Base-by-base conservation (phyloP, 1,140 invertebrate genomes). In the Helicoverpa armigera region DNA sequence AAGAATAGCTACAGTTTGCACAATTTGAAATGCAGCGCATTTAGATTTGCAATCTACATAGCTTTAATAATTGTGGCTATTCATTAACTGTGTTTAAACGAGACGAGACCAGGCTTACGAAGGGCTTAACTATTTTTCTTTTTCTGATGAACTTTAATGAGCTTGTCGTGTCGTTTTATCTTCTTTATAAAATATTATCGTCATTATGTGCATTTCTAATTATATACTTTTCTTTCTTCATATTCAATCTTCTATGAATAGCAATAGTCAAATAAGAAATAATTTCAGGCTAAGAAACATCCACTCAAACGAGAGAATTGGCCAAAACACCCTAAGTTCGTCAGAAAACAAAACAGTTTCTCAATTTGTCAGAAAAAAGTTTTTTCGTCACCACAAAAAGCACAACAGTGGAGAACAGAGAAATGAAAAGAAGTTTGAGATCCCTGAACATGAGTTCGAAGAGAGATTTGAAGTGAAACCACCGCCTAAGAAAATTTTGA, bases 361-460 rank as follows among this genome's bases (percentile, higher is more conserved):
- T 3, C 72, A 85, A 54, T 79, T 80, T 9, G 87, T 81, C 7
- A 82, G 86, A 72, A 92, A 91, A 87, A 93, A 91, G 74, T 91
- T 91, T 90, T 91, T 90, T 89, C 92, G 92, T 74, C 92, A 94
- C 83, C 90, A 92, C 81, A 93, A 94, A 69, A 92, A 90, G 60
- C 83, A 89, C 35, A 84, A 81, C 53, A 88, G 78, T 54, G 83
- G 78, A 84, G 83, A 89, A 80, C 72, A 88, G 31, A 82, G 67
- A 31, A 87, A 84, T 29, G 80, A 86, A 29, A 92, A 83, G 78
- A 91, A 88, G 54, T 89, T 91, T 14, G 94, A 95, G 77, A 89
- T 95, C 75, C 96, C 96, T 0, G 94, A 95, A 82, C 96, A 96
- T 79, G 96, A 96, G 69, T 96, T 96, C 74, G 95, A 96, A 85